phyloP scores from a whole-genome alignment of 1,140 invertebrate species.

The Acromyrmex echinatior region DNA sequence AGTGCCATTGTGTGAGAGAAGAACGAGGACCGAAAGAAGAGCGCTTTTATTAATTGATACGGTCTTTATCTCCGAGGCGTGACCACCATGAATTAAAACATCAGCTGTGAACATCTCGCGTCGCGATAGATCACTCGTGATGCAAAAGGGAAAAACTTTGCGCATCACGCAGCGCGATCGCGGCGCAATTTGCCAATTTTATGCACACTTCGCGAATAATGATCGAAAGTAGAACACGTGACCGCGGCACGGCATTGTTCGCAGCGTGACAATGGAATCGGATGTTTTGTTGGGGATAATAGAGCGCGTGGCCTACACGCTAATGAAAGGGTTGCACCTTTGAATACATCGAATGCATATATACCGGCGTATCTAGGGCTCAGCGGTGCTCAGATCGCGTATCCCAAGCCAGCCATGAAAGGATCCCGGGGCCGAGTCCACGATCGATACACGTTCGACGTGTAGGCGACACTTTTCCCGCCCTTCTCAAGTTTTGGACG shows the following conservation, averaged over 20 bases:
- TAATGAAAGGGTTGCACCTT: slow-evolving; percentile 86
- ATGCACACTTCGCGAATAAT: slow-evolving; percentile 82
- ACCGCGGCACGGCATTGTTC: slow-evolving; percentile 81
- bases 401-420: slow-evolving; percentile 14
- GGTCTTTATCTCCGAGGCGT: slow-evolving; percentile 66
- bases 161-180: slow-evolving; percentile 2
- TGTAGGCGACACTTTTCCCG: not conserved
- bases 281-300: slow-evolving; percentile 85
- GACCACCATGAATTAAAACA: slow-evolving; percentile 47
- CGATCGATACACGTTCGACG: slow-evolving; percentile 28
- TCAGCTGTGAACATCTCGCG: slow-evolving; percentile 66
- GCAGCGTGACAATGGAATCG: slow-evolving; percentile 84
- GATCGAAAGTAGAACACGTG: slow-evolving; percentile 84
- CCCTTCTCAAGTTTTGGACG: too few relatives aligned
- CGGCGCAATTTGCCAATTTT: slow-evolving; percentile 82
- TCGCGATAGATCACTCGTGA: not conserved
- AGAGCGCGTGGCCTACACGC: slow-evolving; percentile 85
- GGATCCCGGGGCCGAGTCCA: not conserved
- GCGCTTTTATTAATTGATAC: slow-evolving; percentile 40
- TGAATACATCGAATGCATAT: slow-evolving; percentile 80
- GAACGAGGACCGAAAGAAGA: not conserved
- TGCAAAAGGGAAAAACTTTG: slow-evolving; percentile 16
- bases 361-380: slow-evolving; percentile 68
- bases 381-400: slow-evolving; percentile 72
- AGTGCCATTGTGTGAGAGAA: slow-evolving; percentile 10